phyloP scores from a whole-genome alignment of 2,113 vertebrate genomes.

The Drymodes brunneopygia region DNA sequence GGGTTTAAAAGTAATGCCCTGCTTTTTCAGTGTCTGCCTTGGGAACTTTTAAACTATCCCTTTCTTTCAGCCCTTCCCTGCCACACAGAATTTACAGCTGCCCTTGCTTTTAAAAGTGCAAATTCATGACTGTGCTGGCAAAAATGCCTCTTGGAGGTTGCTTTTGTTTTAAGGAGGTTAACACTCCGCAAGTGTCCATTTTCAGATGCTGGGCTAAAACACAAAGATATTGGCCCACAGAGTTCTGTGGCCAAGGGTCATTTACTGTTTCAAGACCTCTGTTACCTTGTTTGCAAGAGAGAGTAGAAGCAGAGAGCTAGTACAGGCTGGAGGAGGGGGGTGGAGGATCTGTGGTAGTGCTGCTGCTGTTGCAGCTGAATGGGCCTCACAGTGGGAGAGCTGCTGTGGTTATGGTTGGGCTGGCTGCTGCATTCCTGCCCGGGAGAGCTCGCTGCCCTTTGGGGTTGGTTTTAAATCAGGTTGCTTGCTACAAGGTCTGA shows the following conservation, averaged over 20 bases:
- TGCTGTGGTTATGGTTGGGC: neutral
- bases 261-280: neutral
- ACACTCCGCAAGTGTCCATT: neutral
- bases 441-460: neutral
- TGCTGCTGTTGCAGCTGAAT: neutral
- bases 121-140: neutral
- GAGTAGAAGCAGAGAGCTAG: neutral
- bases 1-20: neutral
- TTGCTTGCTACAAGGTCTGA: neutral
- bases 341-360: neutral
- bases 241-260: neutral
- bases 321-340: neutral
- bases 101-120: neutral
- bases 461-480: neutral
- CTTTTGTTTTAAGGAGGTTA: neutral
- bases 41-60: neutral
- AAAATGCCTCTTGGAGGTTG: neutral
- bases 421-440: neutral
- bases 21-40: neutral
- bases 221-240: neutral
- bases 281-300: neutral
- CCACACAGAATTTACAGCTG: neutral
- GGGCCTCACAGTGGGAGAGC: rapidly evolving
- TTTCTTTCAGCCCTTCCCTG: neutral
- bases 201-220: neutral